Base-by-base conservation (phyloP, 2,797 vertebrate species). In the Sylvia borin region DNA sequence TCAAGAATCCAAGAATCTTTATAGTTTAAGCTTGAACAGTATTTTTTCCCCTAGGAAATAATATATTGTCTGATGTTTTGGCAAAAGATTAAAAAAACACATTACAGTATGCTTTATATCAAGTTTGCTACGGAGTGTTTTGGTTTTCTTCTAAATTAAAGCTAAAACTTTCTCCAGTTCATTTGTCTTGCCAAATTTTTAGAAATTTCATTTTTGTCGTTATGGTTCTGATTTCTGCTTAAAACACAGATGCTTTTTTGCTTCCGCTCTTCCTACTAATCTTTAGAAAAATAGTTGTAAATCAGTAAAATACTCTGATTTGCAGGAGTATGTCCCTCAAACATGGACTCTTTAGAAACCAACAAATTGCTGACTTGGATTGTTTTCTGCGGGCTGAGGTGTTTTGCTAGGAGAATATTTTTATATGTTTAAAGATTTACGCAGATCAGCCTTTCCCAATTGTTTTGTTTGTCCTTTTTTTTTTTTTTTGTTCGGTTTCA, bases 341-440 rank as follows among this genome's bases (percentile, higher is more conserved):
- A 75, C 17, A 19, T 0, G 4, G 40, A 5, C 40, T 75, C 62
- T 53, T 79, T 16, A 75, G 67, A 91, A 86, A 25, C 22, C 26
- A 50, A 7, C 11, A 66, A 21, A 43, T 61, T 82, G 15, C 4
- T 43, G 16, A 9, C 17, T 62, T 48, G 2, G 0, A 1, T 78
- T 84, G 45, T 40, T 67, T 88, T 86, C n/a, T 90, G 38, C 43
- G 67, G 54, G 25, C 31, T 75, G 10, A n/a, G 1, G 0, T 75
- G 25, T 65, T 75, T 55, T 40, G 11, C 8, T 74, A 45, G 20
- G 47, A 48, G 13, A 72, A 22, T 66, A 18, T 51, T 87, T 74
- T 76, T 32, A 19, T 21, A 3, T 9, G 2, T 53, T 86, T 67
- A 66, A 29, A 77, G 80, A 91, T 17, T 34, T 16, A 18, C 7